These are phyloP conservation scores for Hydropotes inermis DNA, from an alignment of 2,113 vertebrate genomes.

Conservation along the genomic window DNA sequence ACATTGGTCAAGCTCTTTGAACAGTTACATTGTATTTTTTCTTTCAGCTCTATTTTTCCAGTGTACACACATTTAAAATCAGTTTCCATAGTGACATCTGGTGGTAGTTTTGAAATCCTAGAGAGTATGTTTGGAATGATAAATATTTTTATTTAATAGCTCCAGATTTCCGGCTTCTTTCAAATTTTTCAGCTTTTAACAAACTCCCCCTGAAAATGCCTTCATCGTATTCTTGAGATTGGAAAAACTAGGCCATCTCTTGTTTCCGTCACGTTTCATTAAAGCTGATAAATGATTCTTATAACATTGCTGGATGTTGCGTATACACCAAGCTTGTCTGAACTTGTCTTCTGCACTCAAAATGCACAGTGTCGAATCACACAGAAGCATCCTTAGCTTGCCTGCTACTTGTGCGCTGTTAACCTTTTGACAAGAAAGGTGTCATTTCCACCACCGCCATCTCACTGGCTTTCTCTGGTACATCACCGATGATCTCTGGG, in stretches of 20 bases:
- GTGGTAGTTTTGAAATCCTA: slow-evolving; percentile 68
- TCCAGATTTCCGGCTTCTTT: slow-evolving; percentile 16
- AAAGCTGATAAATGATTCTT: background rate
- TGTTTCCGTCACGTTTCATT: background rate
- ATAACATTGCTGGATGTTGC: background rate
- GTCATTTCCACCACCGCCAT: background rate
- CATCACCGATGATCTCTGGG: background rate
- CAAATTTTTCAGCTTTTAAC: background rate
- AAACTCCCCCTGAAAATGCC: background rate
- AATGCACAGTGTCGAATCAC: background rate
- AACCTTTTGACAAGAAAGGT: background rate
- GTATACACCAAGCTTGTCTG: background rate
- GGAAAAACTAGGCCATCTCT: background rate
- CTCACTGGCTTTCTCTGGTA: background rate
- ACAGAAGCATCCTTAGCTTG: background rate
- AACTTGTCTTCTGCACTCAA: background rate
- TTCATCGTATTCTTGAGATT: background rate
- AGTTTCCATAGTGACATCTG: slow-evolving; percentile 83
- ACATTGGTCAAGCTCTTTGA: background rate
- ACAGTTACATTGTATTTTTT: slow-evolving; percentile 1
- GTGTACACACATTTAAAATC: background rate
- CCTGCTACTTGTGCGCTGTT: fast-evolving
- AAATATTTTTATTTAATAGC: slow-evolving; percentile 15
- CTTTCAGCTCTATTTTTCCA: background rate
- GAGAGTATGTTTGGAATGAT: slow-evolving; percentile 59